These are phyloP conservation scores for Telmatherina bonti DNA, from an alignment of 2,797 vertebrate genomes.

Conservation along the genomic window DNA sequence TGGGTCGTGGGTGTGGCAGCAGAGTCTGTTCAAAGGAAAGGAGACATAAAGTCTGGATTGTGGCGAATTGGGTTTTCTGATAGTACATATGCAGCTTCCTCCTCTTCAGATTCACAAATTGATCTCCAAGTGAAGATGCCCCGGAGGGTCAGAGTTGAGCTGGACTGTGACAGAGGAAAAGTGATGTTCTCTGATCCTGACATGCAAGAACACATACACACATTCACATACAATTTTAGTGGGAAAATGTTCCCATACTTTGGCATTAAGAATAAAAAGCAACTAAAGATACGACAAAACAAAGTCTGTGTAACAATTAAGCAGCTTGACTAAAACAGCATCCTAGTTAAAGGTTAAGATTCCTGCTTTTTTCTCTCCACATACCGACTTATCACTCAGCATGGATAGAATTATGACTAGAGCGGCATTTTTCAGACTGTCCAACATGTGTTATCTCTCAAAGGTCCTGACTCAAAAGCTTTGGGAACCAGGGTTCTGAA, in stretches of 20 bases:
- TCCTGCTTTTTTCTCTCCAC: not conserved
- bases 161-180: constrained; percentile 45
- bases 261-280: not conserved
- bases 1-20: constrained; percentile 43
- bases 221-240: constrained; percentile 38
- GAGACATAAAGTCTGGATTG: constrained; percentile 1
- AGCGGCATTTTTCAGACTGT: no score
- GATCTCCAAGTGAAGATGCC: constrained; percentile 19
- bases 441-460: no score
- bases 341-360: not conserved
- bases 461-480: no score
- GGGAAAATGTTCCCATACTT: constrained; percentile 44
- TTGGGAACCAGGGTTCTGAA: no score
- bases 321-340: not conserved
- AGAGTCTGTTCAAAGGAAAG: constrained; percentile 12
- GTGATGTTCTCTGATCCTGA: constrained; percentile 38
- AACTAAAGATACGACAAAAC: constrained; percentile 24
- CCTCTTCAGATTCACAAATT: accelerated
- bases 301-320: constrained; percentile 23
- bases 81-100: constrained; percentile 5
- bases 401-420: no score
- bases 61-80: constrained; percentile 33
- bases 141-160: constrained; percentile 36
- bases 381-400: not conserved
- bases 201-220: constrained; percentile 31